Evolutionary conservation across 2,113 vertebrate species (phyloP).

Genomic region (Perccottus glenii): DNA sequence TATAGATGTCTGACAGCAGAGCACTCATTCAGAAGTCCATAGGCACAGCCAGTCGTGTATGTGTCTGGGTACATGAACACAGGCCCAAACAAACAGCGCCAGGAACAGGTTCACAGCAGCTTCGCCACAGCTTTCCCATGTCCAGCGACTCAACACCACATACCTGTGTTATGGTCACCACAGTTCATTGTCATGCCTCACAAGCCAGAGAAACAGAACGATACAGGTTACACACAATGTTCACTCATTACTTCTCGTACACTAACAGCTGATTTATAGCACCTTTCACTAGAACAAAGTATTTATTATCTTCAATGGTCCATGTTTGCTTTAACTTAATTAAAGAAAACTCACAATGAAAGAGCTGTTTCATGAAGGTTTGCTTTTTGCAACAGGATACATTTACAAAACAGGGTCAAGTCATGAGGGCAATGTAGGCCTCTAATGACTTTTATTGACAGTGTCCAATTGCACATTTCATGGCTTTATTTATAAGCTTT

Average conservation of each 20-base stretch:
- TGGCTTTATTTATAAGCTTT: background rate
- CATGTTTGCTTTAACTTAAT: too few relatives aligned
- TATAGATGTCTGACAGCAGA: conserved; percentile 18
- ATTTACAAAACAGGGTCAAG: background rate
- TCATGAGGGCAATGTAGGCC: background rate
- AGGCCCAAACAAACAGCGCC: conserved; percentile 53
- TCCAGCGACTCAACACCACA: conserved; percentile 9
- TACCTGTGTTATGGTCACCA: conserved; percentile 65
- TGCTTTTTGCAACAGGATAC: too few relatives aligned
- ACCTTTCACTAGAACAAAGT: too few relatives aligned
- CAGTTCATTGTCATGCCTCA: conserved; percentile 37
- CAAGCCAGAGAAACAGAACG: conserved; percentile 25
- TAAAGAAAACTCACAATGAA: too few relatives aligned
- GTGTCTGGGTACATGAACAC: background rate
- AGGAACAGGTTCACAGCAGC: conserved; percentile 54
- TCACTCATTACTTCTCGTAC: background rate
- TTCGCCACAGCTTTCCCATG: conserved; percentile 20
- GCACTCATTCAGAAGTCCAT: conserved; percentile 19
- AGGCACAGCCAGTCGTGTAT: background rate
- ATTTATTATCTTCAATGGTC: too few relatives aligned
- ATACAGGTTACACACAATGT: conserved; percentile 15
- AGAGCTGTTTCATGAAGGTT: too few relatives aligned
- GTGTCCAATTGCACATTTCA: background rate
- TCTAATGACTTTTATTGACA: background rate
- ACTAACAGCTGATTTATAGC: conserved; percentile 2